Base-by-base conservation (phyloP, 2,113 vertebrate species). In the sheep (Ovis aries) region DNA sequence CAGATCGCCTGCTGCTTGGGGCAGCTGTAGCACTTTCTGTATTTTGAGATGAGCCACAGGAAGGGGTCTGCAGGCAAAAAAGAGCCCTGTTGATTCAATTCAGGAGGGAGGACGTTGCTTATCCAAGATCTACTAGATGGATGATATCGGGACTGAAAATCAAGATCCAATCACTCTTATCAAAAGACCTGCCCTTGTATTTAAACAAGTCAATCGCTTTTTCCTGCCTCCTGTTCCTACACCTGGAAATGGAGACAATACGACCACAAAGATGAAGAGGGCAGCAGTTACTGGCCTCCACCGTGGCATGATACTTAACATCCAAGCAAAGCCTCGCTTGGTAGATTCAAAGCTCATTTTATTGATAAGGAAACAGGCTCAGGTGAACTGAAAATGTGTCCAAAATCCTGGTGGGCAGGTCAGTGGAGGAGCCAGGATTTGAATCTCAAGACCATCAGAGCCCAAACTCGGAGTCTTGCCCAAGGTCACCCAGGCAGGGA, bases 41-140 rank as follows among this genome's bases (percentile, higher is more conserved):
- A n/a, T 84, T 78, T 81, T 53, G 36, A 84, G 59, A 78, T 43
- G 90, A 88, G 80, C n/a, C 67, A 16, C 80, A 83, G 40, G 48
- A 57, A 40, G 64, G 67, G 7, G 53, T 84, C 80, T 60, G 29
- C 11, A 29, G 64, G 57, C 82, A 80, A 53, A 71, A 16, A 57
- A 29, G 55, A 52, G 7, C 74, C 60, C 89, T 36, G 52, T 45
- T 43, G 57, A 60, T 59, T 81, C 83, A 83, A 93, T 71, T 89
- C 31, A 62, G 27, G 48, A 60, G 29, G 23, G 21, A 88, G 90
- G 74, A 93, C 57, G 62, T 21, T 96, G 59, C 87, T 94, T 2
- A 77, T 93, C 59, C 52, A 36, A 86, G 57, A 33, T 91, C 88
- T 80, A 8, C 36, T 43, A 83, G 40, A 93, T 57, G 33, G 53